A percentile compares a stretch with the other conserved stretches of the same genome.
These are phyloP conservation scores for Pyrochroa serraticornis DNA, from an alignment of 2,888 invertebrate genomes.

Conservation along the genomic window DNA sequence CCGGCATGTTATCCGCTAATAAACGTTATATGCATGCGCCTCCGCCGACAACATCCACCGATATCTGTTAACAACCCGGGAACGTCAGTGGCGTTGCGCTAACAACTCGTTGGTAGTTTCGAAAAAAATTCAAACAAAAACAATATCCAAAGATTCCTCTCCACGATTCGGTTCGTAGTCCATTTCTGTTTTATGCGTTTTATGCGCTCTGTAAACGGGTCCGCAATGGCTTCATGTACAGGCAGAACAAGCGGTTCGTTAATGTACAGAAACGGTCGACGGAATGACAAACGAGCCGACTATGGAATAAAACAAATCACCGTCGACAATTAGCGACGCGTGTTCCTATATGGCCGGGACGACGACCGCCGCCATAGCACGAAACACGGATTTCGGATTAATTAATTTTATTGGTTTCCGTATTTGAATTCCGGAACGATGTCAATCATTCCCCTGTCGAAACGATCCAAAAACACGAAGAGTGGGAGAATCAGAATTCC, in stretches of 20 bases:
- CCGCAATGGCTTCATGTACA: neutral
- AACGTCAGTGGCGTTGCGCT: neutral
- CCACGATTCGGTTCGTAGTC: too few relatives aligned
- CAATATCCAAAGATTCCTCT: neutral
- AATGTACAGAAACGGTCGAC: conserved; percentile 22
- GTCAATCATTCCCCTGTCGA: too few relatives aligned
- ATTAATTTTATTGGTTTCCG: too few relatives aligned
- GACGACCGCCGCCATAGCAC: too few relatives aligned
- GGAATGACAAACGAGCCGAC: conserved; percentile 23
- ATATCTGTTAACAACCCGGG: conserved; percentile 6
- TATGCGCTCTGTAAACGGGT: neutral
- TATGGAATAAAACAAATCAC: conserved; percentile 26
- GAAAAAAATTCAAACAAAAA: neutral
- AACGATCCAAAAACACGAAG: too few relatives aligned
- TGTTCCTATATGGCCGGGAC: neutral
- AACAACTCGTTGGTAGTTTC: too few relatives aligned
- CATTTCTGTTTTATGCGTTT: too few relatives aligned
- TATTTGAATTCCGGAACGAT: too few relatives aligned
- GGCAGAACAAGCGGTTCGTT: conserved; percentile 1
- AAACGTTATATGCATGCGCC: conserved; percentile 7
- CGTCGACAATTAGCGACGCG: conserved; percentile 19
- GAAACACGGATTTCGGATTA: too few relatives aligned
- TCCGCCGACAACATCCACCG: neutral
- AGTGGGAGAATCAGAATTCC: too few relatives aligned
- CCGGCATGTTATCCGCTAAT: conserved; percentile 7